Percentiles rank a stretch among this genome's conserved stretches.
Evolutionary conservation across 2,797 vertebrate species (phyloP).

Genomic region (Tenualosa thibaudeaui): DNA sequence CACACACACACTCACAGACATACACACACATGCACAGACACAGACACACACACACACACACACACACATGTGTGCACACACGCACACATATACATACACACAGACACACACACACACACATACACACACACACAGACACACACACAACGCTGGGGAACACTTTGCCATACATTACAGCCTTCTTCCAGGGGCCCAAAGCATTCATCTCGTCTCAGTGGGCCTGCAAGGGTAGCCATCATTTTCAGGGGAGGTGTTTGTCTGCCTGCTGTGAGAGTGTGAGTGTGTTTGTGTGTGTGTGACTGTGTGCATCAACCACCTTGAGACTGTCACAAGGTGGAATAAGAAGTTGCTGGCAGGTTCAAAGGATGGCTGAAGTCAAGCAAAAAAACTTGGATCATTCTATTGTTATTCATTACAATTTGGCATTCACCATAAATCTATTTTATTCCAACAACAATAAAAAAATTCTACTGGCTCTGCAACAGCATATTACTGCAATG

Average conservation of each 20-base stretch:
- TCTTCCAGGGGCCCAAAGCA: slow-evolving; percentile 54
- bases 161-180: slow-evolving; percentile 61
- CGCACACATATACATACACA: background rate
- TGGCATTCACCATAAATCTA: background rate
- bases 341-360: background rate
- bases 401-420: background rate
- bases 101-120: background rate
- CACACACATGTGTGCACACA: background rate
- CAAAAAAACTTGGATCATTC: background rate
- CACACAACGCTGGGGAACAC: slow-evolving; percentile 31
- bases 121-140: background rate
- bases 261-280: background rate
- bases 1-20: background rate
- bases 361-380: background rate
- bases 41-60: background rate
- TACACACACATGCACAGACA: background rate
- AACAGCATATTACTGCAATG: background rate
- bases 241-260: slow-evolving; percentile 50
- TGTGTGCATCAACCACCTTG: slow-evolving; percentile 43
- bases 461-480: background rate
- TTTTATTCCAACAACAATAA: background rate
- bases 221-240: slow-evolving; percentile 59
- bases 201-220: slow-evolving; percentile 58
- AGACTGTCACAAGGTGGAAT: background rate
- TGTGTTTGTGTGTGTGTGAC: slow-evolving; percentile 43